phyloP scores from a whole-genome alignment of 2,113 vertebrate species.

The Xenotilapia flavipinnis region DNA sequence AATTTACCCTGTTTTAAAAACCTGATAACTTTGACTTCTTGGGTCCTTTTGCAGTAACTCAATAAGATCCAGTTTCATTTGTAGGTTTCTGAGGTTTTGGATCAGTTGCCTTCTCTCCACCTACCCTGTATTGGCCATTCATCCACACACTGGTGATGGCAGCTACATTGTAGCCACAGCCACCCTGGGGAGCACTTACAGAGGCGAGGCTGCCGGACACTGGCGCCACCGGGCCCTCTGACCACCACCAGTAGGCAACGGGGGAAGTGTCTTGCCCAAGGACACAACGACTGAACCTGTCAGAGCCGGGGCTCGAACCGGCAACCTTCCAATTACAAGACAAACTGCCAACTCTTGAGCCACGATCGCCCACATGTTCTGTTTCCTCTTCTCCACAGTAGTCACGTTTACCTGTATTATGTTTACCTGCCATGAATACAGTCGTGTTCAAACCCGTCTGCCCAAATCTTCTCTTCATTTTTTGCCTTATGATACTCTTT shows the following conservation, averaged over 20 bases:
- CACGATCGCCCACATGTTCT: rapidly evolving
- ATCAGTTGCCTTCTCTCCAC: background rate
- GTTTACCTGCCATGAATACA: background rate
- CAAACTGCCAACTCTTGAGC: background rate
- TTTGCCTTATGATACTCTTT: background rate
- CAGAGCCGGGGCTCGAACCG: rapidly evolving
- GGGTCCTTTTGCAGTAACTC: background rate
- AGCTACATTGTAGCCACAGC: background rate
- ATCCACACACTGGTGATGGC: background rate
- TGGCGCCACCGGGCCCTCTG: rapidly evolving
- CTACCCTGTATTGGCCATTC: rapidly evolving
- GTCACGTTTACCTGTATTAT: background rate
- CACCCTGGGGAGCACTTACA: rapidly evolving
- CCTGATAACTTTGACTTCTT: background rate
- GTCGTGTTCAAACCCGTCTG: background rate
- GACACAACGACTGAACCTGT: rapidly evolving
- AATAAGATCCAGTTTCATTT: background rate
- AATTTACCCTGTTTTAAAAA: rapidly evolving
- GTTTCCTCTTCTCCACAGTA: background rate
- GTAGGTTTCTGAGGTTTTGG: background rate
- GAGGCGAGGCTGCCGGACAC: rapidly evolving
- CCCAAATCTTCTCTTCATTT: background rate
- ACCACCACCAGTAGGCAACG: rapidly evolving
- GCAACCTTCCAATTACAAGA: background rate
- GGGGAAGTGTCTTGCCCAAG: rapidly evolving